phyloP scores from a whole-genome alignment of 1,140 invertebrate species.

The Ridgeia piscesae region DNA sequence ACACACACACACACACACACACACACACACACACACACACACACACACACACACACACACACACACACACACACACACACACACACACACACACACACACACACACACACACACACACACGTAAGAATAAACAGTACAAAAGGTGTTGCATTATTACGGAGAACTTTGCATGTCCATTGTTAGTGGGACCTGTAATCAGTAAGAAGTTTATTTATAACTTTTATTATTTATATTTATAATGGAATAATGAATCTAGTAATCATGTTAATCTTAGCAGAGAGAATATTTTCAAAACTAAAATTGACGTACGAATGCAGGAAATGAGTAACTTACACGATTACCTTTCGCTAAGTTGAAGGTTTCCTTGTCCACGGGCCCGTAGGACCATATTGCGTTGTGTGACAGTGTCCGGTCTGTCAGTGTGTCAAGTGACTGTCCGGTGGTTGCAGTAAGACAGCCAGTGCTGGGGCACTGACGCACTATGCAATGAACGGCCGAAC shows the following conservation, averaged over 20 bases:
- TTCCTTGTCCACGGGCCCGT: too few species aligned
- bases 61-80: too few species aligned
- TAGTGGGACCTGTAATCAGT: not conserved
- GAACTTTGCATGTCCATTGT: not conserved
- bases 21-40: too few species aligned
- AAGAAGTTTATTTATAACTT: not conserved
- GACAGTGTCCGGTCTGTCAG: not conserved
- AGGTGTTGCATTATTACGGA: too few species aligned
- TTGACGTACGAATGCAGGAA: not conserved
- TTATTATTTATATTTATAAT: not conserved
- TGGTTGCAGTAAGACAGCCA: constrained; percentile 39
- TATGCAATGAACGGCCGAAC: constrained; percentile 40
- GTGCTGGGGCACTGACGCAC: constrained; percentile 40
- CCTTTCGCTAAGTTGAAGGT: too few species aligned
- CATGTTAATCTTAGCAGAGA: not conserved
- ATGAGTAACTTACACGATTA: too few species aligned
- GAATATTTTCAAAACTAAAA: not conserved
- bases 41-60: too few species aligned
- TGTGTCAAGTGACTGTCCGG: not conserved
- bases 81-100: too few species aligned
- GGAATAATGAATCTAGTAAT: not conserved
- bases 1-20: too few species aligned
- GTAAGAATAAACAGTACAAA: too few species aligned
- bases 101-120: too few species aligned
- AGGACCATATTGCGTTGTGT: too few species aligned